These are phyloP conservation scores for Heliothis subflexa DNA, from an alignment of 1,140 invertebrate species.

Conservation along the genomic window DNA sequence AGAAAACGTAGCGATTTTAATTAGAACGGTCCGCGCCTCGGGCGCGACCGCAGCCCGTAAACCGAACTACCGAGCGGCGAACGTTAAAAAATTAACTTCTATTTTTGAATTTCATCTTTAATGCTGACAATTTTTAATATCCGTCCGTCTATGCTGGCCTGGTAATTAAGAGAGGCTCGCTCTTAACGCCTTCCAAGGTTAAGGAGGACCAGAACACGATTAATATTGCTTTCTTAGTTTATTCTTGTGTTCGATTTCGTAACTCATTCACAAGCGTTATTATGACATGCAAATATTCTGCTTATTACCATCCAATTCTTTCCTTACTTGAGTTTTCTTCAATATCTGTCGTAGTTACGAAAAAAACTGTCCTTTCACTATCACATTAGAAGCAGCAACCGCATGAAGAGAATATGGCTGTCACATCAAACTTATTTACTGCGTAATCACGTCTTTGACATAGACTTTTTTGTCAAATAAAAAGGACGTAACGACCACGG, in stretches of 20 bases:
- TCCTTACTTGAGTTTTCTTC: slow-evolving; percentile 20
- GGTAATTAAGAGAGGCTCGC: slow-evolving; percentile 64
- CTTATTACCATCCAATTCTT: background rate
- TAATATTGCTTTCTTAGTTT: background rate
- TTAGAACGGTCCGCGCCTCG: slow-evolving; percentile 76
- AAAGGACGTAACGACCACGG: slow-evolving; percentile 3
- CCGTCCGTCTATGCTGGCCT: slow-evolving; percentile 55
- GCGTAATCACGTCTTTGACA: slow-evolving; percentile 22
- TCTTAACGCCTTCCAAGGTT: slow-evolving; percentile 27
- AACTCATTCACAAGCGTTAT: too few relatives aligned
- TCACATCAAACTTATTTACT: slow-evolving; percentile 18
- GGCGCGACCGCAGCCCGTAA: slow-evolving; percentile 72
- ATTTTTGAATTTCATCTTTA: slow-evolving; percentile 68
- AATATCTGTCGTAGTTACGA: slow-evolving; percentile 1
- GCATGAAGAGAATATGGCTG: background rate
- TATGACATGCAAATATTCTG: slow-evolving; percentile 4
- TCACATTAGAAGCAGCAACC: background rate
- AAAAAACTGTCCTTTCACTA: slow-evolving; percentile 12
- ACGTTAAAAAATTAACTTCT: slow-evolving; percentile 75
- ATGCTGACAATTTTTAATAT: slow-evolving; percentile 60
- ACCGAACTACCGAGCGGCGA: slow-evolving; percentile 58
- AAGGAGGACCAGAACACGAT: background rate
- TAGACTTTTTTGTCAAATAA: slow-evolving; percentile 42
- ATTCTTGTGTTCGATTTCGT: too few relatives aligned
- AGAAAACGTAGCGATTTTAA: slow-evolving; percentile 82